Evolutionary conservation across 2,113 vertebrate species (phyloP).

Genomic region (Notothenia coriiceps): DNA sequence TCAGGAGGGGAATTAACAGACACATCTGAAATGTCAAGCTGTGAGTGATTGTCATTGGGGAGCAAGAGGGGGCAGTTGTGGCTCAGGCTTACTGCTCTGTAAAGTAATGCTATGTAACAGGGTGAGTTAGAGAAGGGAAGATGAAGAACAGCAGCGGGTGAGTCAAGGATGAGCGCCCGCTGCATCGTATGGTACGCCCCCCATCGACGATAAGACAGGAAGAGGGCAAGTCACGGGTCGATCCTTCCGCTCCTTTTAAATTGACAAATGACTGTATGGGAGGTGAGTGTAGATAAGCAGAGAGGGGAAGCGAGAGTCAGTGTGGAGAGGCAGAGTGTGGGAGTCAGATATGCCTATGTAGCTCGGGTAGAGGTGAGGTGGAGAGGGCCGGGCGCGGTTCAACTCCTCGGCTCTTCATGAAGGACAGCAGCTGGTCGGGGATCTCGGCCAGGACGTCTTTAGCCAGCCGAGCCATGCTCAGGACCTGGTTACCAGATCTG

Average conservation of each 20-base stretch:
- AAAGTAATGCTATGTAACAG: slow-evolving; percentile 3
- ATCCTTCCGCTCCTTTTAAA: slow-evolving; percentile 24
- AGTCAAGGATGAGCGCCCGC: slow-evolving; percentile 33
- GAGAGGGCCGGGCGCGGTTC: slow-evolving; percentile 86
- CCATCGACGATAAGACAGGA: slow-evolving; percentile 34
- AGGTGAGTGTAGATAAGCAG: slow-evolving; percentile 11
- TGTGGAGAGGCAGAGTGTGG: not conserved
- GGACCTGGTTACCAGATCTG: slow-evolving; percentile 94
- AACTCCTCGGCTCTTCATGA: slow-evolving; percentile 93
- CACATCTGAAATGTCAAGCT: slow-evolving; percentile 15
- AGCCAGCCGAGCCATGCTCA: slow-evolving; percentile 97
- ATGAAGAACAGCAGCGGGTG: slow-evolving; percentile 39
- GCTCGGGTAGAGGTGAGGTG: slow-evolving; percentile 70
- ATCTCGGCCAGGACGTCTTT: slow-evolving; percentile 97
- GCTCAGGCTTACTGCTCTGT: slow-evolving; percentile 13
- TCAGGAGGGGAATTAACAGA: not conserved
- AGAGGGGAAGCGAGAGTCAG: not conserved
- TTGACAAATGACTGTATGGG: slow-evolving; percentile 21
- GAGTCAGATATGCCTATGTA: slow-evolving; percentile 69
- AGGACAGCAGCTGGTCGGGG: slow-evolving; percentile 96
- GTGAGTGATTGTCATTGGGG: not conserved
- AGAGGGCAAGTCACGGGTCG: slow-evolving; percentile 18
- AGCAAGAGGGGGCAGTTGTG: not conserved
- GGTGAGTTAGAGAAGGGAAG: slow-evolving; percentile 16
- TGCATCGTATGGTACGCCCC: slow-evolving; percentile 25